Base-by-base conservation (phyloP, 2,888 invertebrate genomes). In the Dysmachus trigonus region DNA sequence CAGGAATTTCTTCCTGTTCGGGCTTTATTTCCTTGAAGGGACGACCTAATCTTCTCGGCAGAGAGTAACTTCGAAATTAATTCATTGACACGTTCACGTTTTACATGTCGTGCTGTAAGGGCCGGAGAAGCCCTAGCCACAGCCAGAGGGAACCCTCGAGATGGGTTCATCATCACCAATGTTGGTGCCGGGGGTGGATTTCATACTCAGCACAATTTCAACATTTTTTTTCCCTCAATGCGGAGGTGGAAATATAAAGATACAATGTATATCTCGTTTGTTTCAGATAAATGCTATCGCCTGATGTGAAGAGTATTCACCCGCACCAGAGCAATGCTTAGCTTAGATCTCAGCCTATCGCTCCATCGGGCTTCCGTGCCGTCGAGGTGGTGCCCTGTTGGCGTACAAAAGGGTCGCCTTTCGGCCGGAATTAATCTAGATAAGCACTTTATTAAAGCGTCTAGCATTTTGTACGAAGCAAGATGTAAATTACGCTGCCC, bases 31-130 rank as follows among this genome's bases (percentile, higher is more conserved):
- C 22, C 27, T 82, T 33, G n/a, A 31, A n/a, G 62, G 73, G 62
- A 35, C 30, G 22, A 71, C 22, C 71, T 82, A 82, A 35, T 82
- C 79, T 79, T 51, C 35, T 18, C 82, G 27, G 31, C 62, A 62
- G 18, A 35, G 82, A 82, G 62, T 82, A 35, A 62, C 62, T 22
- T 82, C 53, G 62, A 85, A 85, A 85, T 85, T 85, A 85, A 85
- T 85, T 85, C 85, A 85, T 85, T 85, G 85, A 85, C 85, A 85
- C 85, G 85, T 85, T 85, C 85, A n/a, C 47, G 38, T 33, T 41
- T 22, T 76, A 76, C 76, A 33, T 31, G 27, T 51, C 47, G 27
- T 79, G 31, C 41, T 35, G 6, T 6, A 41, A 33, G 15, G 47
- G 73, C 72, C 47, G n/a, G 47, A 51, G 41, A 8, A 51, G 22